Evolutionary conservation across 2,797 vertebrate genomes (phyloP), one percentile per base, ranked within the genome.

Genomic region (Cirrhinus molitorella): DNA sequence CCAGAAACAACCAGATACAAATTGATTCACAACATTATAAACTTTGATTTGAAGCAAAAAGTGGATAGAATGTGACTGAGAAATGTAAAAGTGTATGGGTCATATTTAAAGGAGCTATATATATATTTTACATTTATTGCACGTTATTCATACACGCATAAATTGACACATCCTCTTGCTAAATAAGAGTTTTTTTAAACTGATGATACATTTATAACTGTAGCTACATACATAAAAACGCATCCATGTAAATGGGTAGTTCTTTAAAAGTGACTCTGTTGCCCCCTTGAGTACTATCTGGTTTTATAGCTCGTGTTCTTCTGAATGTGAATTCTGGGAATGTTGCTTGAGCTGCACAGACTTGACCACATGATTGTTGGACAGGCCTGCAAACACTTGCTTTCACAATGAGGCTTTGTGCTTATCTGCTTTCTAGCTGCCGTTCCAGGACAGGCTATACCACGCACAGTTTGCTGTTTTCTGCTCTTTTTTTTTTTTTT

Each of bases 351-450:
- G 17, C 37, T 51, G 25, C 49, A 37, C 31, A 74, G 70, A 72
- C 31, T 75, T 77, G 47, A 78, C 49, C 82, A 83, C 76, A 82
- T 83, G 80, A 83, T 83, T 79, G 28, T 47, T 85, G 47, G 31
- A 85, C 73, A 79, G 78, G 70, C 80, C 40, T 65, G 55, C 85
- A 81, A 80, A 59, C 63, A 76, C 51, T 71, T 31, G 12, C 67
- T 28, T 40, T 53, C 74, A 86, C 85, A 89, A 86, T 83, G 66
- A 77, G 8, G 28, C 87, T 85, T 88, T 87, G 85, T 88, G 63
- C 72, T 83, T 70, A 65, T 88, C 83, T 83, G 40, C 71, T 76
- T 66, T 77, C 76, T 83, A 63, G 84, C 47, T 86, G 83, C 73
- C 49, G 17, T 76, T 47, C 72, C 70, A 85, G 83, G 47, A 53